Percentiles rank a stretch among this genome's conserved stretches.
These are phyloP conservation scores for Crambe crambe DNA, from an alignment of 37 sponge, comb jelly and placozoan genomes.

Conservation along the genomic window DNA sequence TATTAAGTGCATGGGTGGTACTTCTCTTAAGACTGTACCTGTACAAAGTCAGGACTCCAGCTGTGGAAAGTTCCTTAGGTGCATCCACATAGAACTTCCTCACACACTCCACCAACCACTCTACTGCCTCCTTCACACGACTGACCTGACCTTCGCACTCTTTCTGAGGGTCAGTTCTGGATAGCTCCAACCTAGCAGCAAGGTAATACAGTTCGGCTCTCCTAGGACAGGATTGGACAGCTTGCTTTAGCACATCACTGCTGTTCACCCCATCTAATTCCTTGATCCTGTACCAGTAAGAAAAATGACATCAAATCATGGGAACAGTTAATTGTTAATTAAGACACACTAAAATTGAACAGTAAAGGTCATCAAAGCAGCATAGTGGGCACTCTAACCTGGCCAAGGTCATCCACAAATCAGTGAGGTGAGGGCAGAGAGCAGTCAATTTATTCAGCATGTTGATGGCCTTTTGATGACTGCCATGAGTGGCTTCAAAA, in stretches of 20 bases:
- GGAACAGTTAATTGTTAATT: too few relatives aligned
- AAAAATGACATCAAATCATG: background rate
- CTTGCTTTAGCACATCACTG: background rate
- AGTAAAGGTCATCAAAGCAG: background rate
- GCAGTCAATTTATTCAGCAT: background rate
- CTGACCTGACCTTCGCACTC: background rate
- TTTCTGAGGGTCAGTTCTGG: background rate
- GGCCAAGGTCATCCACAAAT: background rate
- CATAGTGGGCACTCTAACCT: background rate
- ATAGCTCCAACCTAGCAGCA: constrained; percentile 27
- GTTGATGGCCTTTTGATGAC: constrained; percentile 8
- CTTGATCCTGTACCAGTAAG: background rate
- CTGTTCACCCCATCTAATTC: background rate
- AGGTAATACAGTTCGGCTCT: constrained; percentile 20
- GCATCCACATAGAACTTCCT: constrained; percentile 7
- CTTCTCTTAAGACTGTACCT: constrained; percentile 18
- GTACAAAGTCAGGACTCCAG: constrained; percentile 9
- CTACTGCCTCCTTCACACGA: background rate
- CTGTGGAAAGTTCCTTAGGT: background rate
- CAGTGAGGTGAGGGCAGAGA: background rate
- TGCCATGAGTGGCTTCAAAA: constrained; percentile 14
- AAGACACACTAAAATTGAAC: too few relatives aligned
- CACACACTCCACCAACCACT: constrained; percentile 28
- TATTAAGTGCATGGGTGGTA: too few relatives aligned
- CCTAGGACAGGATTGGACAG: background rate